These are phyloP conservation scores for Paratilapia polleni DNA, from an alignment of 2,113 vertebrate species.

Conservation along the genomic window DNA sequence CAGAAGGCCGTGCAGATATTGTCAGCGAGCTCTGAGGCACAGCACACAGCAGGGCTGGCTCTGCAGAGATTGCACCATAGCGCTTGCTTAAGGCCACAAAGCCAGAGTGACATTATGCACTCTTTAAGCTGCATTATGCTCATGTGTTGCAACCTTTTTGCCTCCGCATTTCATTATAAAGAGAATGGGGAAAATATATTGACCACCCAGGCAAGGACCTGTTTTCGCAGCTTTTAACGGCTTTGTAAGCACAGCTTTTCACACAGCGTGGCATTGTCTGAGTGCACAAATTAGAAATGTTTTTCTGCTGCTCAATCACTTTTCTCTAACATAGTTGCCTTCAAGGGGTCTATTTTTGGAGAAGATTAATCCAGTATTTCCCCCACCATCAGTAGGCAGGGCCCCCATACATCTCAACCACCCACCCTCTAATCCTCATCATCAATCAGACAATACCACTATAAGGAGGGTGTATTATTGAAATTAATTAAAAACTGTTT, in stretches of 20 bases:
- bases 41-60: slow-evolving; percentile 33
- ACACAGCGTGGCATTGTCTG: not conserved
- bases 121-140: slow-evolving; percentile 40
- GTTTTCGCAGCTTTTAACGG: slow-evolving; percentile 14
- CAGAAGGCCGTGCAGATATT: slow-evolving; percentile 57
- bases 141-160: slow-evolving; percentile 28
- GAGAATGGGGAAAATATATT: slow-evolving; percentile 16
- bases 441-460: slow-evolving; percentile 47
- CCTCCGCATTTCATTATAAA: slow-evolving; percentile 12
- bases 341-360: slow-evolving; percentile 26
- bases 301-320: not conserved
- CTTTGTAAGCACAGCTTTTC: slow-evolving; percentile 16
- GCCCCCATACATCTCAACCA: slow-evolving; percentile 27
- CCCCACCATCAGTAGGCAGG: slow-evolving; percentile 6
- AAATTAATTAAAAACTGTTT: slow-evolving; percentile 52
- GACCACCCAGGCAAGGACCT: slow-evolving; percentile 18
- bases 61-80: slow-evolving; percentile 46
- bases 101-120: slow-evolving; percentile 52
- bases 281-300: not conserved
- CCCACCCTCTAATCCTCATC: slow-evolving; percentile 27
- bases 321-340: not conserved
- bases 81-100: slow-evolving; percentile 40
- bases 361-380: slow-evolving; percentile 22
- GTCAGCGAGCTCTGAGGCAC: slow-evolving; percentile 49
- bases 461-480: slow-evolving; percentile 26